Base-by-base conservation (phyloP, 2,888 invertebrate species). In the Temnothorax unifasciatus region DNA sequence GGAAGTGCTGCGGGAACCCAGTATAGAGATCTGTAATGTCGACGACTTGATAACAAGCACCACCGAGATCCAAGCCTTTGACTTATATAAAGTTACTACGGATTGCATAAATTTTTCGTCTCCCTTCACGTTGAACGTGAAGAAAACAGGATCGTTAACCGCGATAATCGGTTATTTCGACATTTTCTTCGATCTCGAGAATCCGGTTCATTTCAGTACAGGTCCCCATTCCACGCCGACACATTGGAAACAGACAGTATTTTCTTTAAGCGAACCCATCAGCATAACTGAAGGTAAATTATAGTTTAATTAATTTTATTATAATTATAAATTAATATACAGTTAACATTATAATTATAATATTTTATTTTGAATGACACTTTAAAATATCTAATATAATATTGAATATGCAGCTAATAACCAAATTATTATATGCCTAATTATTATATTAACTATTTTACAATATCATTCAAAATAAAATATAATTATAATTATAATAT, bases 201-300 rank as follows among this genome's bases (percentile, higher is more conserved):
- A 96, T 89, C 95, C 96, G 18, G 96, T 98, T 8, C 95, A 95
- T 4, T 97, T 99, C 91, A 97, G 97, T 74, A 99, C 99, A 0
- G 97, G 98, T 1, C 99, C 99, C 3, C 95, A 96, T 57, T 95
- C 96, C 0, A 96, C 96, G 0, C 95, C 96, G 34, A 99, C 99
- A 0, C 99, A 99, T 95, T 99, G 99, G 99, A 98, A 99, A 93
- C 99, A 99, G 95, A 98, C 98, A 0, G 96, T 98, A 1, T 98
- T 99, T 94, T 97, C 98, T 92, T 95, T 99, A 18, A 97, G 96
- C 86, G 96, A 97, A 89, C 97, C 97, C 50, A 96, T 97, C 68
- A 94, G 96, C 69, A 96, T 98, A 0, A 96, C 96, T 87, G 95
- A 96, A 95, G 98, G 97, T 94, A 92, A 92, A 79, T 85, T 29